Evolutionary conservation across 2,113 vertebrate genomes (phyloP).

Genomic region (Anhinga rufa): DNA sequence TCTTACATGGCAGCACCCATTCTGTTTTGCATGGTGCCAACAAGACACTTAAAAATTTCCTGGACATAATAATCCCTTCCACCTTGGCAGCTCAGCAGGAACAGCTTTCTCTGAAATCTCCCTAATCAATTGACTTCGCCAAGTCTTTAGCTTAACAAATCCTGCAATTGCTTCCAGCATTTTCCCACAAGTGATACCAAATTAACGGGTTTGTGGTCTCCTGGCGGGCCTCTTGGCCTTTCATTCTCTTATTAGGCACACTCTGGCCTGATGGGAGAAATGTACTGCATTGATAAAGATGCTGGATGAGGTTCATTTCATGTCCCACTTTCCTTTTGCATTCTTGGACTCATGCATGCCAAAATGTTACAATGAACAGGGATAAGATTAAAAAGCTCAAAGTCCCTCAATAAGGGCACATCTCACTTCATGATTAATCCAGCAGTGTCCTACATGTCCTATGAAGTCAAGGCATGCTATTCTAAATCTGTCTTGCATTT

Average conservation of each 20-base stretch:
- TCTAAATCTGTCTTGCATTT: not conserved
- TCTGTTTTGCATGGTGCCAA: not conserved
- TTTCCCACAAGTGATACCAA: slow-evolving; percentile 57
- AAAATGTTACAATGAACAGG: not conserved
- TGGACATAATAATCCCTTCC: slow-evolving; percentile 48
- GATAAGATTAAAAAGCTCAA: slow-evolving; percentile 5
- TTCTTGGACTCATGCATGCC: not conserved
- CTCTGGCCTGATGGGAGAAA: slow-evolving; percentile 26
- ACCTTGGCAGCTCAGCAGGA: slow-evolving; percentile 51
- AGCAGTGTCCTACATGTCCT: not conserved
- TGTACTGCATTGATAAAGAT: slow-evolving; percentile 52
- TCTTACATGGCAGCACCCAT: not conserved
- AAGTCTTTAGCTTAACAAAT: slow-evolving; percentile 67
- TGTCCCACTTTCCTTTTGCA: slow-evolving; percentile 6
- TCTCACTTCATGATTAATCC: slow-evolving; percentile 30
- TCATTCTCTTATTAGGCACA: slow-evolving; percentile 47
- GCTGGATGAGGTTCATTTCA: slow-evolving; percentile 49
- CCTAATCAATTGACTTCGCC: slow-evolving; percentile 66
- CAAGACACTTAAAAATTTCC: slow-evolving; percentile 5
- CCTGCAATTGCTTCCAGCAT: slow-evolving; percentile 47
- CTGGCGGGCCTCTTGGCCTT: slow-evolving; percentile 43
- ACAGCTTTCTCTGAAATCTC: slow-evolving; percentile 63
- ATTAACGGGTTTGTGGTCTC: slow-evolving; percentile 64
- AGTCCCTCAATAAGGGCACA: not conserved
- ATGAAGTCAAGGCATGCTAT: not conserved